A percentile compares a stretch with the other conserved stretches of the same genome.
Evolutionary conservation across 2,113 vertebrate species (phyloP).

Genomic region (Labeo catla): DNA sequence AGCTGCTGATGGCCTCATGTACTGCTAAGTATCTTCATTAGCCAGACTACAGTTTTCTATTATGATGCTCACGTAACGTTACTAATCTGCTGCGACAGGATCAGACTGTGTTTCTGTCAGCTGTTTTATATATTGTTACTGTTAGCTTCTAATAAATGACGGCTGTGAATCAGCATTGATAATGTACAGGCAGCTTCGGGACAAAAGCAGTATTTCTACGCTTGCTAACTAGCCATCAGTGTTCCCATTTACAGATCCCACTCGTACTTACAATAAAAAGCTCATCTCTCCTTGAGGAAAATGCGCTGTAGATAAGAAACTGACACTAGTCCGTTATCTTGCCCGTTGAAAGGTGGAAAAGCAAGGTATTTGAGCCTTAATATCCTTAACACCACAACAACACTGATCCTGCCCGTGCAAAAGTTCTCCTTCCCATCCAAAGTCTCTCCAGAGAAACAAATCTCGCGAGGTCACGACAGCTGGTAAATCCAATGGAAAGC

Average conservation of each 20-base stretch:
- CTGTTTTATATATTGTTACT: not conserved
- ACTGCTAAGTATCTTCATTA: not conserved
- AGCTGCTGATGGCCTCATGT: slow-evolving; percentile 13
- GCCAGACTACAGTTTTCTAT: not conserved
- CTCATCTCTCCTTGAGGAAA: slow-evolving; percentile 58
- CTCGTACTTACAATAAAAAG: slow-evolving; percentile 65
- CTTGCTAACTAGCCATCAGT: slow-evolving; percentile 34
- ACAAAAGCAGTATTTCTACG: slow-evolving; percentile 26
- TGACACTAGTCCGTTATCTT: not conserved
- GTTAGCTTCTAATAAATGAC: not conserved
- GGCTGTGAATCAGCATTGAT: not conserved
- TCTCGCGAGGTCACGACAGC: slow-evolving; percentile 54
- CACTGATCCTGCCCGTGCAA: slow-evolving; percentile 42
- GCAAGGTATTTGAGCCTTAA: not conserved
- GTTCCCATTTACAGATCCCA: not conserved
- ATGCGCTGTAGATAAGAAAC: not conserved
- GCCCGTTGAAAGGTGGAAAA: not conserved
- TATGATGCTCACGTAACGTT: not conserved
- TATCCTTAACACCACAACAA: not conserved
- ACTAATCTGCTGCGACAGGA: not conserved
- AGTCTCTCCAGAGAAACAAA: slow-evolving; percentile 46
- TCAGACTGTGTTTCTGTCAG: not conserved
- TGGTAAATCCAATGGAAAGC: not conserved
- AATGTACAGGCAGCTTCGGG: not conserved
- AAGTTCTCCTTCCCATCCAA: slow-evolving; percentile 62